Conservation (phyloP, 53 echinoderm and acorn worm species). For the Luidia sarsii region DNA sequence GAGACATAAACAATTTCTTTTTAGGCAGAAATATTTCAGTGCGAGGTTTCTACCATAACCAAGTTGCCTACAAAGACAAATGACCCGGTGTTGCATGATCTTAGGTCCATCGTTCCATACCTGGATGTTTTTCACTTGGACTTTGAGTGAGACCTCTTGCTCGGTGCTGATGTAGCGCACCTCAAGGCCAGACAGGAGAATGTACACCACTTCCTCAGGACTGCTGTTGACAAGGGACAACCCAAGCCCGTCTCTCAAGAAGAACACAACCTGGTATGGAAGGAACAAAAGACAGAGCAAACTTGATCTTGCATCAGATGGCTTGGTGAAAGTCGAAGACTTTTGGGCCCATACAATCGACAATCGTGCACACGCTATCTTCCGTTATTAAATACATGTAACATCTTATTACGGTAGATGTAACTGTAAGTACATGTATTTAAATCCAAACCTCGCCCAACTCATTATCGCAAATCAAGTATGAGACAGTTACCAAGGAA, state of each 20-base stretch:
- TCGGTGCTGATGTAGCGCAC: conserved; percentile 76
- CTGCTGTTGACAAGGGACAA: conserved; percentile 75
- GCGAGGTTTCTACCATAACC: too few relatives aligned
- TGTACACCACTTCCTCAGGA: conserved; percentile 84
- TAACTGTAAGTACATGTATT: too few relatives aligned
- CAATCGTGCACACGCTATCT: too few relatives aligned
- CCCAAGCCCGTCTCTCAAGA: conserved; percentile 80
- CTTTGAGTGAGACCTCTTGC: conserved; percentile 80
- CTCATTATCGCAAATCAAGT: too few relatives aligned
- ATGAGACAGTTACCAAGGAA: too few relatives aligned
- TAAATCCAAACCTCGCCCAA: too few relatives aligned
- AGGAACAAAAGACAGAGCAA: not conserved
- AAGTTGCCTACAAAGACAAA: not conserved
- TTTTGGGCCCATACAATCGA: not conserved
- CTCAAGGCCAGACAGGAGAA: conserved; percentile 77
- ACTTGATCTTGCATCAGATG: not conserved
- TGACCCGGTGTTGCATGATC: not conserved
- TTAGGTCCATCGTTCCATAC: conserved; percentile 51
- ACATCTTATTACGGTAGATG: too few relatives aligned
- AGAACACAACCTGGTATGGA: conserved; percentile 75
- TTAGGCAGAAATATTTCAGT: not conserved
- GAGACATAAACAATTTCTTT: not conserved
- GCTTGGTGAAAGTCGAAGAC: too few relatives aligned
- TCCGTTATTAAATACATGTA: too few relatives aligned
- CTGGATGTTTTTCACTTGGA: conserved; percentile 86